phyloP scores from a whole-genome alignment of 2,888 invertebrate species.

The Cephus spinipes region DNA sequence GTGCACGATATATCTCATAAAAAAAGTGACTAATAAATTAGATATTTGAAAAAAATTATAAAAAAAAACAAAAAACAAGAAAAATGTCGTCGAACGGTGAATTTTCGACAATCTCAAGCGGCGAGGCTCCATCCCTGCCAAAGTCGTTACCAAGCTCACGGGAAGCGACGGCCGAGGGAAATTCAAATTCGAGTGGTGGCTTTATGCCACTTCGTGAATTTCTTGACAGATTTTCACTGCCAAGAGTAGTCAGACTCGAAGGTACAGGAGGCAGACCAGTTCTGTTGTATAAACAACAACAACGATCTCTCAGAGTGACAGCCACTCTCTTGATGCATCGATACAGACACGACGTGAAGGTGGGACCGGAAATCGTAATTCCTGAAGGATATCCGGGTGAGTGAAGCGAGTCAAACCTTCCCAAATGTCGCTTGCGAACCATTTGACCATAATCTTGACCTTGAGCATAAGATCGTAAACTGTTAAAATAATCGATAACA shows the following conservation, averaged over 20 bases:
- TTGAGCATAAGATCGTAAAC: not conserved
- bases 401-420: constrained; percentile 14
- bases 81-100: constrained; percentile 62
- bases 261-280: constrained; percentile 66
- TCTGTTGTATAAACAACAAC: constrained; percentile 59
- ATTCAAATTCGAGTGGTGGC: constrained; percentile 55
- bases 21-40: not conserved
- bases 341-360: constrained; percentile 68
- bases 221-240: constrained; percentile 65
- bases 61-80: not conserved
- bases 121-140: constrained; percentile 57
- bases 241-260: constrained; percentile 64
- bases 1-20: too few relatives aligned
- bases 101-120: constrained; percentile 62
- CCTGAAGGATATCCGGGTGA: constrained; percentile 69
- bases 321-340: constrained; percentile 66
- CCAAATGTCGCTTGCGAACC: not conserved
- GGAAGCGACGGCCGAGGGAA: constrained; percentile 60
- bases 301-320: constrained; percentile 56
- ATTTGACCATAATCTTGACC: not conserved
- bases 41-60: not conserved
- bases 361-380: constrained; percentile 68
- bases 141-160: constrained; percentile 60
- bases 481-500: not conserved
- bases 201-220: constrained; percentile 63